These are phyloP conservation scores for Himalopsyche phryganea DNA, from an alignment of 1,140 invertebrate genomes.

Conservation along the genomic window DNA sequence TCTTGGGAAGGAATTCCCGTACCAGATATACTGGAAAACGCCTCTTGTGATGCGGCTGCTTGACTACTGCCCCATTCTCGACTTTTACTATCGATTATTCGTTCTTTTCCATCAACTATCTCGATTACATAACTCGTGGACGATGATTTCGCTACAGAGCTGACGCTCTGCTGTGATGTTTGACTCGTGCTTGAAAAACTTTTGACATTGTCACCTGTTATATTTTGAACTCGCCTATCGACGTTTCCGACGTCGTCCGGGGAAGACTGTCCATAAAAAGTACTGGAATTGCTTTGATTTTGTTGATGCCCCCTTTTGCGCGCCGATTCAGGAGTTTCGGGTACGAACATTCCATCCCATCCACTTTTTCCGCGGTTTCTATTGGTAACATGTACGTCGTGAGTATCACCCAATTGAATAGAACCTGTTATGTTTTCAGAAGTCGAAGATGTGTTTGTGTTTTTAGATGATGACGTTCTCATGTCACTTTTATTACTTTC, in stretches of 20 bases:
- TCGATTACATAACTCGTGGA: slow-evolving; percentile 56
- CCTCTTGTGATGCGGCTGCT: slow-evolving; percentile 49
- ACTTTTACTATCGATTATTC: slow-evolving; percentile 54
- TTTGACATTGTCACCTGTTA: slow-evolving; percentile 41
- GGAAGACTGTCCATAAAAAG: slow-evolving; percentile 18
- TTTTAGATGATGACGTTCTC: not conserved
- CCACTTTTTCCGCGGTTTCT: slow-evolving; percentile 16
- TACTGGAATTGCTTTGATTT: slow-evolving; percentile 23
- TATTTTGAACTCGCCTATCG: slow-evolving; percentile 27
- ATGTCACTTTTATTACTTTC: not conserved
- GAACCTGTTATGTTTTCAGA: slow-evolving; percentile 5
- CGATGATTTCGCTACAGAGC: slow-evolving; percentile 51
- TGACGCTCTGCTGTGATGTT: slow-evolving; percentile 46
- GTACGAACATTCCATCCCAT: slow-evolving; percentile 23
- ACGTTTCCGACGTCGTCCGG: slow-evolving; percentile 4
- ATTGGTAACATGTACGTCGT: slow-evolving; percentile 27
- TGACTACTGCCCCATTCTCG: slow-evolving; percentile 53
- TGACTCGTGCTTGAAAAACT: slow-evolving; percentile 39
- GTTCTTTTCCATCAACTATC: slow-evolving; percentile 59
- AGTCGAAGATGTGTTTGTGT: not conserved
- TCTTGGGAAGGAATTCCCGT: slow-evolving; percentile 53
- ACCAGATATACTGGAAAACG: slow-evolving; percentile 49
- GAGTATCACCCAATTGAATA: not conserved
- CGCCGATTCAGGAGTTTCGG: slow-evolving; percentile 1
- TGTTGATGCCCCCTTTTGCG: slow-evolving; percentile 14